A percentile compares a stretch with the other conserved stretches of the same genome.
These are phyloP conservation scores for Tillus elongatus DNA, from an alignment of 2,888 invertebrate species.

Conservation along the genomic window DNA sequence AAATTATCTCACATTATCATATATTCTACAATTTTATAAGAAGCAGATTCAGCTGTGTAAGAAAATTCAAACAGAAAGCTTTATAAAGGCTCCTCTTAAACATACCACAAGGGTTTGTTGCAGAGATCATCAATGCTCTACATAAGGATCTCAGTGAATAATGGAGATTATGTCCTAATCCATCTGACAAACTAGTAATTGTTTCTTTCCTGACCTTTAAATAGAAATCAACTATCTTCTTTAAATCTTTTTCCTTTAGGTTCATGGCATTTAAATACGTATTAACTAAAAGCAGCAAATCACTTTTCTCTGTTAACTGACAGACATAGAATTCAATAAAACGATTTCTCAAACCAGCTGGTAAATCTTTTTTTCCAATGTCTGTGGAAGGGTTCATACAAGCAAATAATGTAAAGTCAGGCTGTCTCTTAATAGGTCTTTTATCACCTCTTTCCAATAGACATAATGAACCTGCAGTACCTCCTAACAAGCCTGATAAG, in stretches of 20 bases:
- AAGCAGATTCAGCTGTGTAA: conserved; percentile 88
- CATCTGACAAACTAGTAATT: conserved; percentile 65
- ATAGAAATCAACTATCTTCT: conserved; percentile 82
- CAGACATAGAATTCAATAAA: conserved; percentile 96
- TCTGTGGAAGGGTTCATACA: conserved; percentile 99
- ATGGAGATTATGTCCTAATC: conserved; percentile 79
- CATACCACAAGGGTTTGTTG: conserved; percentile 75
- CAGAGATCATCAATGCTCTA: conserved; percentile 77
- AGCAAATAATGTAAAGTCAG: conserved; percentile 88
- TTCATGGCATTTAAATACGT: conserved; percentile 69
- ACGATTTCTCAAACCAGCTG: conserved; percentile 83
- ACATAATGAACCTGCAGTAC: conserved; percentile 67
- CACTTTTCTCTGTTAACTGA: conserved; percentile 72
- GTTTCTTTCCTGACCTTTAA: conserved; percentile 65
- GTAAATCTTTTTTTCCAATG: conserved; percentile 93
- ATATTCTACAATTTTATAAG: conserved; percentile 69
- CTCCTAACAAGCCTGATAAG: conserved; percentile 81
- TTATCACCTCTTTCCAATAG: conserved; percentile 87
- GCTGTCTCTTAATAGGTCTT: conserved; percentile 69
- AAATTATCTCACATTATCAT: conserved; percentile 48
- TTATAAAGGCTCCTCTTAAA: conserved; percentile 78
- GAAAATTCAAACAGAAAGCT: conserved; percentile 87
- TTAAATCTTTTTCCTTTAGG: conserved; percentile 58
- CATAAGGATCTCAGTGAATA: conserved; percentile 91
- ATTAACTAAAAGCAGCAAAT: conserved; percentile 68